Evolutionary conservation across 2,797 vertebrate species (phyloP), one percentile per base, ranked within the genome.

Genomic region (Rhinoraja longicauda): DNA sequence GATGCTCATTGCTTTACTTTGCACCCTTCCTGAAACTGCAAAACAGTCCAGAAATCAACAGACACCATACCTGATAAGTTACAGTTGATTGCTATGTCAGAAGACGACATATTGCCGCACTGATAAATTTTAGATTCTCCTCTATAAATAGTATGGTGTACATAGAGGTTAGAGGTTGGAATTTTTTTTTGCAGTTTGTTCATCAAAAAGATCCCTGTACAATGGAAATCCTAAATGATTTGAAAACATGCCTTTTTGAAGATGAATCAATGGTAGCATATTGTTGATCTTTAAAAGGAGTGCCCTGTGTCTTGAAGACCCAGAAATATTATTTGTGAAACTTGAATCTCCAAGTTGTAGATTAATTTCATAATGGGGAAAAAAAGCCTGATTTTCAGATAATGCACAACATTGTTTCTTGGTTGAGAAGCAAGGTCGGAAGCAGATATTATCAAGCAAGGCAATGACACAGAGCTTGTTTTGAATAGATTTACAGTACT

Each of bases 41-140:
- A 88, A 88, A 64, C 84, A 67, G 57, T 88, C 62, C 84, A 88
- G n/a, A 36, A 67, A 19, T 67, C 62, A 88, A 24, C 84, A 9
- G 59, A 59, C 59, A 67, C 17, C 62, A 64, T 8, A 73, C 70
- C 62, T 36, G 84, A 36, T 2, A 21, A 21, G 13, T 67, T 2
- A 21, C 13, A 36, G 62, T 36, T 17, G 64, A 21, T 59, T 36
- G 1, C 6, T 32, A 64, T 67, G 53, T 67, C 21, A 1, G 59
- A 67, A 36, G 62, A 36, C 1, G 17, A 67, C 62, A 17, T 17
- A 32, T 29, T 62, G 57, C 57, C 32, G 15, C 62, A 59, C 7
- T 67, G 10, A 24, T 88, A 1, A 36, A 10, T 6, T 67, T 67
- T 32, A 21, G 13, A 59, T n/a, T 59, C 70, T 82, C 24, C 4